phyloP scores from a whole-genome alignment of 2,113 vertebrate genomes.

The Chionis minor region DNA sequence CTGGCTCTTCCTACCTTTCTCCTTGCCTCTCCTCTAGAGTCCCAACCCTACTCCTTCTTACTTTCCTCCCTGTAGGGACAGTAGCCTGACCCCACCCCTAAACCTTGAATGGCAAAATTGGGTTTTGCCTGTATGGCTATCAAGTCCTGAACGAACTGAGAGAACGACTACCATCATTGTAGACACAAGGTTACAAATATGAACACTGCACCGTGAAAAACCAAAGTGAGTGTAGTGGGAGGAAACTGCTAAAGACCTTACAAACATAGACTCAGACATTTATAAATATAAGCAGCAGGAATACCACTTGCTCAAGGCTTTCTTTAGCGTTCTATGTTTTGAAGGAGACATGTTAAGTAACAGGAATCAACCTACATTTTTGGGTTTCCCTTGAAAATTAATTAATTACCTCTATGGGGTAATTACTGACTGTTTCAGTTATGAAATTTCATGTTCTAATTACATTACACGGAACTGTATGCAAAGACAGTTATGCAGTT shows the following conservation, averaged over 20 bases:
- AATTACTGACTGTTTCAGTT: not conserved
- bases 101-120: fast-evolving
- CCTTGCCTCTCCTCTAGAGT: not conserved
- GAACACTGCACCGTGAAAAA: not conserved
- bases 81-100: not conserved
- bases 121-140: not conserved
- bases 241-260: not conserved
- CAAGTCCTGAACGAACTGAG: not conserved
- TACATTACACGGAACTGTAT: not conserved
- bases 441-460: not conserved
- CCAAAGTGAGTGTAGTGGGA: not conserved
- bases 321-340: not conserved
- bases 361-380: not conserved
- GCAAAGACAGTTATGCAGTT: not conserved
- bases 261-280: not conserved
- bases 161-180: not conserved
- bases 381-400: not conserved
- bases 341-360: not conserved
- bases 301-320: not conserved
- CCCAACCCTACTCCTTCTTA: not conserved
- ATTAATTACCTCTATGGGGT: not conserved
- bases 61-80: not conserved
- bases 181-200: not conserved
- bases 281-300: not conserved
- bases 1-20: not conserved